Evolutionary conservation across 2,113 vertebrate genomes (phyloP), one percentile per base, ranked within the genome.

Genomic region (Nanorana parkeri): DNA sequence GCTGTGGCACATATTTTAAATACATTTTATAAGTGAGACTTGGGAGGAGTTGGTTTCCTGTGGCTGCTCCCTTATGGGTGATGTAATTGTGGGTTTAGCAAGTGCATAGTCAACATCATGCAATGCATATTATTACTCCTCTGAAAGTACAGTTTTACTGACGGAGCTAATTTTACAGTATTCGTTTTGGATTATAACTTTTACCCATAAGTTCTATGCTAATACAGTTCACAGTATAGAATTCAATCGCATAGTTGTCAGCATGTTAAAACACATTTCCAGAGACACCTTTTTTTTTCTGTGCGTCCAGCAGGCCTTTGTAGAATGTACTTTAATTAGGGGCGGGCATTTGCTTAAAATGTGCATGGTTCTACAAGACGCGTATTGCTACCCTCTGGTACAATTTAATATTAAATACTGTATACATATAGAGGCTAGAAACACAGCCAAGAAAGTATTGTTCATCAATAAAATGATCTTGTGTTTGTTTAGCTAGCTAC

Each of bases 61-160:
- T 75, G 72, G 55, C 72, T 61, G 55, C 72, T 75, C 72, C 72
- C 55, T 75, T 41, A 41, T 41, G 55, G 3, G 72, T 75, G 72
- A 75, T 61, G 72, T 75, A 75, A 75, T 75, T 75, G 72, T 75
- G 55, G 55, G 72, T 75, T 75, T 60, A 60, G 72, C 56, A 61
- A 75, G 56, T 75, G 56, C 72, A 60, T 55, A 75, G 72, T 61
- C 72, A 75, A 75, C 72, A 75, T 61, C 72, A 41, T 75, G 72
- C 52, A 74, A 60, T 74, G 71, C 26, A 75, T 75, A 61, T 75
- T 75, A 61, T 61, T 60, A 75, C 55, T 75, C 20, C 41, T 28
- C 21, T 61, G 71, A 60, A 74, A 74, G 71, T 74, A 75, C 55
- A 76, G 85, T 24, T 84, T 87, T 83, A 29, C 63, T 86, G 85